These are phyloP conservation scores for Notoglanidium macrostoma DNA, from an alignment of 2,797 vertebrate species.

Conservation along the genomic window DNA sequence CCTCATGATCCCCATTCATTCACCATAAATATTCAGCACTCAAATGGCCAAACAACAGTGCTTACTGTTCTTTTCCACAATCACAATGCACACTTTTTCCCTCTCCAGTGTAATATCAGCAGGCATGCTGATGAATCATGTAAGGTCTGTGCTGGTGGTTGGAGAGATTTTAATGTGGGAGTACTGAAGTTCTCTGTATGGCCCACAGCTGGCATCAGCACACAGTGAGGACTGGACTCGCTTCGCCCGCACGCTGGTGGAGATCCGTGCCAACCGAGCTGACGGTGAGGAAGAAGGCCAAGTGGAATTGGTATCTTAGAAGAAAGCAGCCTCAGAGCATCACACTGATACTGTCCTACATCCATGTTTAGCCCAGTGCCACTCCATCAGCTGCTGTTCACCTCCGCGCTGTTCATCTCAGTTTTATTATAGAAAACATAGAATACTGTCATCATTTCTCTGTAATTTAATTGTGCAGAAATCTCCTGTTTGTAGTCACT, in stretches of 20 bases:
- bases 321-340: not conserved
- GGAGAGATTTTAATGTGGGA: slow-evolving; percentile 10
- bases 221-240: slow-evolving; percentile 91
- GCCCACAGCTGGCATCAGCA: slow-evolving; percentile 83
- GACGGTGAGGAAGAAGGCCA: slow-evolving; percentile 91
- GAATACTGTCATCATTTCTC: slow-evolving; percentile 19
- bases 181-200: slow-evolving; percentile 43
- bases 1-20: slow-evolving; percentile 47
- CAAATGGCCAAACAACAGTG: slow-evolving; percentile 29
- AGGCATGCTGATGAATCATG: slow-evolving; percentile 40
- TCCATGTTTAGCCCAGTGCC: slow-evolving; percentile 15
- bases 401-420: not conserved
- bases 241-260: slow-evolving; percentile 89
- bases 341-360: slow-evolving; percentile 21
- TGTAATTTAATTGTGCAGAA: slow-evolving; percentile 34
- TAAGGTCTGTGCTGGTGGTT: slow-evolving; percentile 14
- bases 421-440: not conserved
- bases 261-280: slow-evolving; percentile 90
- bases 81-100: slow-evolving; percentile 46
- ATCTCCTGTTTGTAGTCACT: slow-evolving; percentile 1
- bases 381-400: not conserved
- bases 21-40: slow-evolving; percentile 57
- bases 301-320: slow-evolving; percentile 85
- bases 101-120: slow-evolving; percentile 42
- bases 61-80: slow-evolving; percentile 44